Evolutionary conservation across 2,113 vertebrate genomes (phyloP).

Genomic region (Myotis brandtii): DNA sequence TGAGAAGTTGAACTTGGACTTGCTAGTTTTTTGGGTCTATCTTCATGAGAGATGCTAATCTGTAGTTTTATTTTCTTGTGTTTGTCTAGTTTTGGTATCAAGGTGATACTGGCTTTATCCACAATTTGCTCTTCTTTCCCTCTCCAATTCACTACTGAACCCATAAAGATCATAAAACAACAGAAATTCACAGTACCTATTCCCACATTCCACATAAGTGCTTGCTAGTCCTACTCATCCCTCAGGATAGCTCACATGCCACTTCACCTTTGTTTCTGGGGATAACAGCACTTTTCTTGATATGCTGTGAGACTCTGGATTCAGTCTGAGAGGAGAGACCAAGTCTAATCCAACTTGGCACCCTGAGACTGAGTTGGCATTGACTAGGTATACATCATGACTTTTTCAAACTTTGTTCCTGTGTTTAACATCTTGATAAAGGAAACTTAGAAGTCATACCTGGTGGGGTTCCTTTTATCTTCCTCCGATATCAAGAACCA

Average conservation of each 20-base stretch:
- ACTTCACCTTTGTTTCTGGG: neutral
- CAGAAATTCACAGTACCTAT: neutral
- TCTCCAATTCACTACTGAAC: conserved; percentile 17
- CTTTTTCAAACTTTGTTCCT: conserved; percentile 2
- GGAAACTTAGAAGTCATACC: conserved; percentile 85
- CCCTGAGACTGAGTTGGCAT: neutral
- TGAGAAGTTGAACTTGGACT: neutral
- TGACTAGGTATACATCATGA: neutral
- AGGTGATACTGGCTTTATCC: neutral
- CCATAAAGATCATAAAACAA: conserved; percentile 2
- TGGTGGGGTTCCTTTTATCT: conserved; percentile 97
- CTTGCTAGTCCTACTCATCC: neutral
- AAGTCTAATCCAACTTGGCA: neutral
- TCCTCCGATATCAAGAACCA: conserved; percentile 99
- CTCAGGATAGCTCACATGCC: neutral
- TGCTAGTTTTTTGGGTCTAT: neutral
- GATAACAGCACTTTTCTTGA: neutral
- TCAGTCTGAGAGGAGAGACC: neutral
- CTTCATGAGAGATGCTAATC: neutral
- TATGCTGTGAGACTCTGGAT: neutral
- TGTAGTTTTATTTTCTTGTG: neutral
- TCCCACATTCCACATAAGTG: neutral
- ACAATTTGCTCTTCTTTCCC: conserved; percentile 8
- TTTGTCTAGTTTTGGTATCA: neutral
- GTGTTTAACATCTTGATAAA: conserved; percentile 20